Evolutionary conservation across 2,888 invertebrate species (phyloP).

Genomic region (Megastigmus dorsalis): DNA sequence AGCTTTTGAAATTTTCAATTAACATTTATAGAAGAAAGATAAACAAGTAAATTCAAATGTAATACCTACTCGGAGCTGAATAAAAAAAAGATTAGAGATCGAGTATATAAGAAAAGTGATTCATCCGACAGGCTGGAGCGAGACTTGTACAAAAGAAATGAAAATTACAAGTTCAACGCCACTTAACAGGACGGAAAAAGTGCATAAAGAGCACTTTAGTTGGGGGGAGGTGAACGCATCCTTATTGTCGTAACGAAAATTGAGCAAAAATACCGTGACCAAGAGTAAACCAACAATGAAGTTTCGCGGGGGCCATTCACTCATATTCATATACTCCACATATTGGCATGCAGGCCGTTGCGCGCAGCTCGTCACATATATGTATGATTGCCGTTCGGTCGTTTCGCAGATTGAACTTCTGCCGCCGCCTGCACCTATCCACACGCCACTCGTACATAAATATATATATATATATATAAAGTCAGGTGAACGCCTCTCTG

Average conservation of each 20-base stretch:
- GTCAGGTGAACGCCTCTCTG: conserved; percentile 34
- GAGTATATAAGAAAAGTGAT: no score
- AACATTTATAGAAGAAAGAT: no score
- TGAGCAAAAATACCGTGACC: not conserved
- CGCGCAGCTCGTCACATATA: conserved; percentile 4
- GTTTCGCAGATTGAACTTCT: conserved; percentile 23
- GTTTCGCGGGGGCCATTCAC: conserved; percentile 37
- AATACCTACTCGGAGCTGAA: no score
- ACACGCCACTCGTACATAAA: not conserved
- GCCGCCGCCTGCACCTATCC: no score
- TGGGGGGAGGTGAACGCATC: no score
- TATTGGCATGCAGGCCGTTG: not conserved
- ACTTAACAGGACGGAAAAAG: not conserved
- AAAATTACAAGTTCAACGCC: conserved; percentile 19
- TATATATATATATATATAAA: not conserved
- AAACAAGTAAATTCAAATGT: no score
- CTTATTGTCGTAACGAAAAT: conserved; percentile 27
- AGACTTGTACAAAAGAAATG: conserved; percentile 10
- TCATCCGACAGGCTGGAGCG: no score
- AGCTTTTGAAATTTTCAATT: no score
- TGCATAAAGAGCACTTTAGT: conserved; percentile 3
- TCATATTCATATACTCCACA: not conserved
- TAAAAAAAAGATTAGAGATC: no score
- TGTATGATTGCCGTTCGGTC: not conserved
- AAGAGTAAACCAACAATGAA: conserved; percentile 33